These are phyloP conservation scores for Melieria crassipennis DNA, from an alignment of 2,888 invertebrate genomes.

Conservation along the genomic window DNA sequence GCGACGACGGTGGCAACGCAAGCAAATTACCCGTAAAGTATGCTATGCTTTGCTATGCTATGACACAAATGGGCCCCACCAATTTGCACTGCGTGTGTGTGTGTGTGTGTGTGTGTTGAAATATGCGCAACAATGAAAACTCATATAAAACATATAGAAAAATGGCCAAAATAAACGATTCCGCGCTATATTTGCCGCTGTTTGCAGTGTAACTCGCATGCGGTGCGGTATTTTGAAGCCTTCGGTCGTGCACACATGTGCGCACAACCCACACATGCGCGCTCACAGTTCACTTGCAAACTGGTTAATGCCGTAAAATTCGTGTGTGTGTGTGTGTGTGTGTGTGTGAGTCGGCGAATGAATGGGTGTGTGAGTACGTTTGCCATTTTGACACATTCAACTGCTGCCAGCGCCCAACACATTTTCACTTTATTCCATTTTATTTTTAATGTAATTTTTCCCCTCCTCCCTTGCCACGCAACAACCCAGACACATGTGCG, in stretches of 20 bases:
- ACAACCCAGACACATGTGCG: neutral
- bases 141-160: too few relatives aligned
- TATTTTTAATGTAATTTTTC: constrained; percentile 20
- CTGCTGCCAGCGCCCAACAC: neutral
- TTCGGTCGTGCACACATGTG: neutral
- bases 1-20: neutral
- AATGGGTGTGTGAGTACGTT: too few relatives aligned
- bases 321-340: neutral
- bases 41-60: neutral
- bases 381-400: neutral
- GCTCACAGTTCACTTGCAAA: neutral
- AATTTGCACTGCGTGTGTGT: too few relatives aligned
- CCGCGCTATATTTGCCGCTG: too few relatives aligned
- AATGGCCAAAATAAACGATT: too few relatives aligned
- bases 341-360: too few relatives aligned
- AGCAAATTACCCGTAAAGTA: constrained; percentile 20
- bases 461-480: neutral
- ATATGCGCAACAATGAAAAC: too few relatives aligned
- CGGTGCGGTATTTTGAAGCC: neutral
- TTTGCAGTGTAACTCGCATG: too few relatives aligned
- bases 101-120: neutral
- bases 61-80: neutral
- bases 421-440: constrained; percentile 23
- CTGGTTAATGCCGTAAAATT: neutral
- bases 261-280: neutral